These are phyloP conservation scores for Tipula confusa DNA, from an alignment of 2,888 invertebrate species.

Conservation along the genomic window DNA sequence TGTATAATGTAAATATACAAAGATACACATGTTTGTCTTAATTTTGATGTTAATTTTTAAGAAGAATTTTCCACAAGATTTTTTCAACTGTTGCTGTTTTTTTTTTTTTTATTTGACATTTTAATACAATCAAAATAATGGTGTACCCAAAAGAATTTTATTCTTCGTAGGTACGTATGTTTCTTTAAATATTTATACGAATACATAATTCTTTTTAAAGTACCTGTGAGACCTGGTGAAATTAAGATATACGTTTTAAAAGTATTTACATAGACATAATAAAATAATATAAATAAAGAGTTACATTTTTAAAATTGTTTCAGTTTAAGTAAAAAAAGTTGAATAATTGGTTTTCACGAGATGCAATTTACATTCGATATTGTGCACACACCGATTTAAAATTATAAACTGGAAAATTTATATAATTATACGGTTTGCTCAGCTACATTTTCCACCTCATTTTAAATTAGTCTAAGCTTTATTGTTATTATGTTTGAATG, in stretches of 20 bases:
- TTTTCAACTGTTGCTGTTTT: background rate
- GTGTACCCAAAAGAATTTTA: background rate
- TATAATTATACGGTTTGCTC: background rate
- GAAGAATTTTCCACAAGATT: background rate
- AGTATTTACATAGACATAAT: too few species aligned
- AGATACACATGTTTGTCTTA: background rate
- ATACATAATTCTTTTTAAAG: background rate
- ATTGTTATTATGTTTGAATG: background rate
- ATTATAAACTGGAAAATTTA: background rate
- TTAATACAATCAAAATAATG: constrained; percentile 9
- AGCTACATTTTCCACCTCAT: background rate
- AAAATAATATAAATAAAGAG: background rate
- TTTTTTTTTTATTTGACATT: background rate
- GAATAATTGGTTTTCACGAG: background rate
- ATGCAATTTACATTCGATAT: background rate
- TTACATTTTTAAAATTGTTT: background rate
- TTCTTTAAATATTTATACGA: background rate
- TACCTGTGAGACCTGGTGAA: constrained; percentile 8
- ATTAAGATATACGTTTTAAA: background rate
- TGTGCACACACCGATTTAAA: background rate
- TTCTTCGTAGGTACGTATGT: background rate
- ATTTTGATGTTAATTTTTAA: background rate
- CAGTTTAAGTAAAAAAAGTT: background rate
- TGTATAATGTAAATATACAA: background rate
- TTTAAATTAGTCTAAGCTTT: background rate